Evolutionary conservation across 2,113 vertebrate species (phyloP).

Genomic region (Trichechus manatus): DNA sequence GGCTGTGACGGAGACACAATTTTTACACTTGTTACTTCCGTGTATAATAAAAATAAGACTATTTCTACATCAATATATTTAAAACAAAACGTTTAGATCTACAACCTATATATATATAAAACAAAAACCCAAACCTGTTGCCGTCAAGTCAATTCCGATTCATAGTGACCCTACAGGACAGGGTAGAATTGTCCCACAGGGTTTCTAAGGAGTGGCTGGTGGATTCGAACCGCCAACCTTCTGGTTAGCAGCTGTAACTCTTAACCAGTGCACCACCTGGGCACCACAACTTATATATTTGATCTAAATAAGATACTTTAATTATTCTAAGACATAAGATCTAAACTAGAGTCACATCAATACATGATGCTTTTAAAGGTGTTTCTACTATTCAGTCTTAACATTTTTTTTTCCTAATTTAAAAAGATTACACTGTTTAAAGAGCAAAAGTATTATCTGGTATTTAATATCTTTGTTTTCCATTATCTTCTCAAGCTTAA

Average conservation of each 20-base stretch:
- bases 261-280: no score
- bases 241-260: no score
- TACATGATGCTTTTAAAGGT: conserved; percentile 44
- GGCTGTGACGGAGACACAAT: conserved; percentile 89
- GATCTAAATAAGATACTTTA: background rate
- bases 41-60: conserved; percentile 41
- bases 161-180: background rate
- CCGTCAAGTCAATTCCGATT: background rate
- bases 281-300: no score
- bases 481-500: conserved; percentile 45
- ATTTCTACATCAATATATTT: background rate
- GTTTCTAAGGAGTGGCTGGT: no score
- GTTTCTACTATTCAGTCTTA: background rate
- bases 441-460: background rate
- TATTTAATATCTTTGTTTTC: background rate
- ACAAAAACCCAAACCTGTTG: background rate
- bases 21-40: conserved; percentile 43
- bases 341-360: conserved; percentile 20
- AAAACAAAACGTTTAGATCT: conserved; percentile 29
- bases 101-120: background rate
- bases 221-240: no score
- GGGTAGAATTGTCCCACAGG: background rate
- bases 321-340: conserved; percentile 31
- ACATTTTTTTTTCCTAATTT: background rate
- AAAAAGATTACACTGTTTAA: conserved; percentile 22